phyloP scores from a whole-genome alignment of 2,113 vertebrate genomes.

The Cyprinodon tularosa region DNA sequence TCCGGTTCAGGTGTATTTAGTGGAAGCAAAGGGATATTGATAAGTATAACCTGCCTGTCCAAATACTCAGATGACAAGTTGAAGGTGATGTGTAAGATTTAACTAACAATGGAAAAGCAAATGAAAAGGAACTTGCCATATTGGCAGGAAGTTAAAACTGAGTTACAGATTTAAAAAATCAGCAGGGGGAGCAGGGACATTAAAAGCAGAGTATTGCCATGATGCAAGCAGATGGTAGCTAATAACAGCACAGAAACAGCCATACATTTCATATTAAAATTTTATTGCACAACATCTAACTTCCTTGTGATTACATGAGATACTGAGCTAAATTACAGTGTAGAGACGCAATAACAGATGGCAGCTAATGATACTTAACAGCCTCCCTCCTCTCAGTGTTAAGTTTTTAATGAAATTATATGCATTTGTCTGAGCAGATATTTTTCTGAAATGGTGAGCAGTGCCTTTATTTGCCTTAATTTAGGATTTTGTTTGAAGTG shows the following conservation, averaged over 20 bases:
- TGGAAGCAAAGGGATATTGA: slow-evolving; percentile 52
- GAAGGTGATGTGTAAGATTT: slow-evolving; percentile 46
- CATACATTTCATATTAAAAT: slow-evolving; percentile 61
- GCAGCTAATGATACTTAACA: slow-evolving; percentile 59
- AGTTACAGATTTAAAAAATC: slow-evolving; percentile 26
- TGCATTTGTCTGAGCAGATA: slow-evolving; percentile 5
- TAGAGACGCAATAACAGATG: slow-evolving; percentile 50
- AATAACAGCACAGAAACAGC: slow-evolving; percentile 45
- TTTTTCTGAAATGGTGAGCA: background rate
- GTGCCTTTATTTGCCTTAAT: background rate
- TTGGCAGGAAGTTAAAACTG: slow-evolving; percentile 41
- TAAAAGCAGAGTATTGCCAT: slow-evolving; percentile 5
- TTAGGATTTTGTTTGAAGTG: background rate
- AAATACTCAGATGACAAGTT: slow-evolving; percentile 46
- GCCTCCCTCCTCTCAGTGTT: slow-evolving; percentile 37
- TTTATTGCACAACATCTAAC: slow-evolving; percentile 61
- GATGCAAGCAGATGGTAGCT: slow-evolving; percentile 66
- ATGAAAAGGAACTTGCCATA: slow-evolving; percentile 35
- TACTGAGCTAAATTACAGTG: slow-evolving; percentile 51
- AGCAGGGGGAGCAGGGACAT: slow-evolving; percentile 15
- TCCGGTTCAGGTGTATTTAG: slow-evolving; percentile 50
- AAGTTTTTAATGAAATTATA: slow-evolving; percentile 27
- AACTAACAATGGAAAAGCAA: slow-evolving; percentile 41
- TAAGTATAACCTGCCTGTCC: slow-evolving; percentile 43
- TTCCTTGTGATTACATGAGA: slow-evolving; percentile 66